Percentiles rank a stretch among this genome's conserved stretches.
Evolutionary conservation across 37 sponge, comb jelly and placozoan genomes (phyloP).

Genomic region (Eunapius fragilis): DNA sequence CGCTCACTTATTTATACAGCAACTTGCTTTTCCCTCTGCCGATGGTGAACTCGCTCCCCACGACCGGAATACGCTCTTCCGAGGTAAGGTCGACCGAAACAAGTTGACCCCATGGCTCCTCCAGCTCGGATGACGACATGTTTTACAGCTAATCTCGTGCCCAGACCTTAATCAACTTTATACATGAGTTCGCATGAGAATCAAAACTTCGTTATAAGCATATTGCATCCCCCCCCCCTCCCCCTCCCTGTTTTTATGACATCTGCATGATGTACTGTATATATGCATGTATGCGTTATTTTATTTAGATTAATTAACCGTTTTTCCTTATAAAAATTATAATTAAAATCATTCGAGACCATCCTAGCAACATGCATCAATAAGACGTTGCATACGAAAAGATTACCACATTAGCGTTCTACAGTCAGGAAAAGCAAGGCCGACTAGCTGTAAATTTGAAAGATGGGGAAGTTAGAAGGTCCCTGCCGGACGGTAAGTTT

Average conservation of each 20-base stretch:
- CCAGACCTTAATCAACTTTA: neutral
- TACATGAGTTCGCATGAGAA: no score
- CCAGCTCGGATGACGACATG: constrained; percentile 14
- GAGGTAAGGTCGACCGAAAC: constrained; percentile 6
- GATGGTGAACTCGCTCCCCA: constrained; percentile 33
- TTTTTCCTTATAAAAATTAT: neutral
- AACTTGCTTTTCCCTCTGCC: constrained; percentile 61
- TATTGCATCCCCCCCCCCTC: no score
- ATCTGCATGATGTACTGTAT: no score
- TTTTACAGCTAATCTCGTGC: neutral
- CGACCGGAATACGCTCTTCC: constrained; percentile 53
- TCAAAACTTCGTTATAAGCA: no score
- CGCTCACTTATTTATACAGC: neutral
- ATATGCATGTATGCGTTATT: no score
- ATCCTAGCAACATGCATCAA: neutral
- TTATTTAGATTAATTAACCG: neutral
- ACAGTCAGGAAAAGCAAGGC: neutral
- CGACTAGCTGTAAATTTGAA: neutral
- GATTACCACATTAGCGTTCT: neutral
- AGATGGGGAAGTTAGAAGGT: neutral
- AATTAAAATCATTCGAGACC: neutral
- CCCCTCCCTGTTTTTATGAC: no score
- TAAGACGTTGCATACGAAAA: neutral
- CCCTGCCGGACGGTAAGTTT: neutral
- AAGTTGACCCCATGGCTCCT: constrained; percentile 74